Evolutionary conservation across 2,888 invertebrate species (phyloP).

Genomic region (Eupithecia subumbrata): DNA sequence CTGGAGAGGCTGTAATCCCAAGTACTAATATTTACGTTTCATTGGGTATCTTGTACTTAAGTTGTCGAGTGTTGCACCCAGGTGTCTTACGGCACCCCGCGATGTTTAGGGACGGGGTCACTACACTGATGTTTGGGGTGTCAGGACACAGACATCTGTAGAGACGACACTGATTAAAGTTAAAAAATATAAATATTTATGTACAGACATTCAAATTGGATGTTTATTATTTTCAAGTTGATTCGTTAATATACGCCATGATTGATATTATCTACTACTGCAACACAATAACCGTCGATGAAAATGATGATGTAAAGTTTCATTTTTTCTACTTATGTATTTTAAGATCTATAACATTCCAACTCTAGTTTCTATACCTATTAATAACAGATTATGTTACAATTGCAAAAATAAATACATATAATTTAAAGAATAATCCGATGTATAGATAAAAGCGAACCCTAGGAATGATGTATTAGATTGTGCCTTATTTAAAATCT

Average conservation of each 20-base stretch:
- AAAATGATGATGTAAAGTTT: neutral
- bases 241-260: neutral
- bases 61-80: slow-evolving; percentile 61
- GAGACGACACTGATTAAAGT: slow-evolving; percentile 44
- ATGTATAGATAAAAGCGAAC: neutral
- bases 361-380: neutral
- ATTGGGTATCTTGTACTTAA: slow-evolving; percentile 57
- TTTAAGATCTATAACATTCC: neutral
- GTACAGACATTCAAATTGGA: neutral
- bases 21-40: slow-evolving; percentile 60
- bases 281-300: neutral
- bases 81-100: slow-evolving; percentile 65
- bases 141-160: slow-evolving; percentile 47
- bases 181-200: neutral
- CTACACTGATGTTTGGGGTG: slow-evolving; percentile 72
- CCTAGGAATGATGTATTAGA: neutral
- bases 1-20: slow-evolving; percentile 30
- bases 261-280: neutral
- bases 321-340: too few species aligned
- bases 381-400: neutral
- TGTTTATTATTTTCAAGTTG: neutral
- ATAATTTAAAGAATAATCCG: neutral
- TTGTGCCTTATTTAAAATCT: too few species aligned
- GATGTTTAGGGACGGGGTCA: slow-evolving; percentile 71
- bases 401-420: neutral